These are phyloP conservation scores for Tapirus indicus DNA, from an alignment of 2,797 vertebrate species.

Conservation along the genomic window DNA sequence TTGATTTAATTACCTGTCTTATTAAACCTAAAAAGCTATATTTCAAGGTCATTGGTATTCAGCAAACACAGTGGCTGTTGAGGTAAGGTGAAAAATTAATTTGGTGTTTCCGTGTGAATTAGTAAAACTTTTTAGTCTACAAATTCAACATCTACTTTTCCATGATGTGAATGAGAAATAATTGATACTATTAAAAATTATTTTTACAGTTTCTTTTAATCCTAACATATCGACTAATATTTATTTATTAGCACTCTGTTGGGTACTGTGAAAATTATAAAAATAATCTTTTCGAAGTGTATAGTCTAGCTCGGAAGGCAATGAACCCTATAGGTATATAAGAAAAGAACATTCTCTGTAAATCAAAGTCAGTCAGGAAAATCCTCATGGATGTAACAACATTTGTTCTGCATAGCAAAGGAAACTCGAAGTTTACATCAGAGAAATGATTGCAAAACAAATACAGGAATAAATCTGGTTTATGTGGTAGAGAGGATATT, in stretches of 20 bases:
- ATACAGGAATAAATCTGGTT: not conserved
- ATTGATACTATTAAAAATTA: not conserved
- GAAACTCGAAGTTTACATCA: not conserved
- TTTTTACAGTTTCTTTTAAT: not conserved
- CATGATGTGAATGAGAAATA: not conserved
- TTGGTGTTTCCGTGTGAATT: not conserved
- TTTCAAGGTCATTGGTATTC: conserved; percentile 65
- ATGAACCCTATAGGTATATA: not conserved
- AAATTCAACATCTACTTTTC: not conserved
- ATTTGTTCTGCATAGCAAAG: not conserved
- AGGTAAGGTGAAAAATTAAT: not conserved
- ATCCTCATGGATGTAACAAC: not conserved
- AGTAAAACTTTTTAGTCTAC: not conserved
- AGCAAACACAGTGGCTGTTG: not conserved
- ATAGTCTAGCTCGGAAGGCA: not conserved
- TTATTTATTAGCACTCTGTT: not conserved
- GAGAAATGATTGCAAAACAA: not conserved
- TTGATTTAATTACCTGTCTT: conserved; percentile 56
- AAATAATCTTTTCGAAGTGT: not conserved
- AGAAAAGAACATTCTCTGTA: not conserved
- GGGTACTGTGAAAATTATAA: not conserved
- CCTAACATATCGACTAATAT: not conserved
- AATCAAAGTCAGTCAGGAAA: not conserved
- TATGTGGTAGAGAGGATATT: not conserved
- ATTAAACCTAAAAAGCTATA: conserved; percentile 60